Conservation (phyloP, 2,797 vertebrate genomes). For the Peromyscus eremicus region DNA sequence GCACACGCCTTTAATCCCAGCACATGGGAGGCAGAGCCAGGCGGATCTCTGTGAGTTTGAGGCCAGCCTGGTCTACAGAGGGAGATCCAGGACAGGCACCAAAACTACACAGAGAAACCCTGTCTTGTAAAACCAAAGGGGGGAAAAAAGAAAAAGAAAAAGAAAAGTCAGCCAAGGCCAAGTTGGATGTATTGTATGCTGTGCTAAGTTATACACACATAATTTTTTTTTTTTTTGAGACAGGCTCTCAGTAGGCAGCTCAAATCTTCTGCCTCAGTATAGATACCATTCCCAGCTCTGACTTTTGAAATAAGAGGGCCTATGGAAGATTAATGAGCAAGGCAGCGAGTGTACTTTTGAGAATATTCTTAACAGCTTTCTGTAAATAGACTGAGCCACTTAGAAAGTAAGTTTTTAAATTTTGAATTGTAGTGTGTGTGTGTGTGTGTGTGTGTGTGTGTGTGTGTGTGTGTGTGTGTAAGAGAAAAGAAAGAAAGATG, state of each 20-base stretch:
- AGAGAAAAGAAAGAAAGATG: background rate
- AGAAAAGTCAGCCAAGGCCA: background rate
- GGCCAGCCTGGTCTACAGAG: background rate
- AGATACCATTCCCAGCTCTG: background rate
- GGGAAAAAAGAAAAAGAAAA: too few relatives aligned
- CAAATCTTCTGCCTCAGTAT: background rate
- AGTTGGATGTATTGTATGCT: background rate
- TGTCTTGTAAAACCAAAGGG: background rate
- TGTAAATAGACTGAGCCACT: conserved; percentile 44
- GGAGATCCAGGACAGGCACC: background rate
- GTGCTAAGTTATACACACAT: background rate
- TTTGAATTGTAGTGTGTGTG: background rate
- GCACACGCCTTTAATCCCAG: background rate
- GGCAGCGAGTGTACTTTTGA: conserved; percentile 10
- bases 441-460: background rate
- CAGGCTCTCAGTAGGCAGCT: background rate
- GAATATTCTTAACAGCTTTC: conserved; percentile 39
- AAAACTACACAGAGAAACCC: background rate
- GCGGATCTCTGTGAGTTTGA: background rate
- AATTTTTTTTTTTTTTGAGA: background rate
- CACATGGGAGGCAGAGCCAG: background rate
- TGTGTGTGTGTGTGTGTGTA: background rate
- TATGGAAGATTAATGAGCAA: conserved; percentile 12
- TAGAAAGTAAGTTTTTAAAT: conserved; percentile 22
- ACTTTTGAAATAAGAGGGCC: conserved; percentile 53